phyloP scores from a whole-genome alignment of 1,140 invertebrate genomes.

The Drosophila grimshawi region DNA sequence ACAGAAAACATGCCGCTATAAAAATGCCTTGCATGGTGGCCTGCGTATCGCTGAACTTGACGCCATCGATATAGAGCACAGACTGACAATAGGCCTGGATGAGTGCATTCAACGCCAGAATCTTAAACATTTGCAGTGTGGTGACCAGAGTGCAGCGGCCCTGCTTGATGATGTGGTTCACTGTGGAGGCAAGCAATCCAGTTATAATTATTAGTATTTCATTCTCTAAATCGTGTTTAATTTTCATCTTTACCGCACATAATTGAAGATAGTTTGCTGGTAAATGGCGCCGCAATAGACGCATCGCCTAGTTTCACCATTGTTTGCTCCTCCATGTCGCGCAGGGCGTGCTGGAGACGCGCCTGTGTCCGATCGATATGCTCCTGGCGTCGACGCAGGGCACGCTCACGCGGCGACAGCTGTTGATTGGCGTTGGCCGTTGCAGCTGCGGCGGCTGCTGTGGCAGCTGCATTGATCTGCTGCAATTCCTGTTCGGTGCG shows the following conservation, averaged over 20 bases:
- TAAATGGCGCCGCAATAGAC: slow-evolving; percentile 99
- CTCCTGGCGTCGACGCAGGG: slow-evolving; percentile 74
- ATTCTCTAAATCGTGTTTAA: neutral
- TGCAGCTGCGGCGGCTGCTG: slow-evolving; percentile 44
- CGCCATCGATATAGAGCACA: slow-evolving; percentile 98
- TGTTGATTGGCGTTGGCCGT: slow-evolving; percentile 50
- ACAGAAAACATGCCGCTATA: slow-evolving; percentile 97
- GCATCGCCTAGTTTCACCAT: slow-evolving; percentile 98
- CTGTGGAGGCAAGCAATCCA: slow-evolving; percentile 86
- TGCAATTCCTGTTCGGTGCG: slow-evolving; percentile 75
- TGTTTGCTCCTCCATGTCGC: slow-evolving; percentile 95
- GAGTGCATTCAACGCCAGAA: slow-evolving; percentile 98
- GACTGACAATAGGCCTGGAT: slow-evolving; percentile 99
- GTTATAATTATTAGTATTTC: neutral
- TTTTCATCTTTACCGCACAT: slow-evolving; percentile 88
- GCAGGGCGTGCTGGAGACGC: slow-evolving; percentile 87
- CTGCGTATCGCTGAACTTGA: slow-evolving; percentile 99
- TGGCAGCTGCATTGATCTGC: slow-evolving; percentile 44
- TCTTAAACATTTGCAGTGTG: slow-evolving; percentile 99
- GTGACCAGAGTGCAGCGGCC: slow-evolving; percentile 99
- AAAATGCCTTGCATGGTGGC: slow-evolving; percentile 98
- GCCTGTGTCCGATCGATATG: slow-evolving; percentile 82
- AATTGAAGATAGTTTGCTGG: slow-evolving; percentile 98
- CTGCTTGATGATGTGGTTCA: slow-evolving; percentile 99
- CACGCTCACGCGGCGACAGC: slow-evolving; percentile 78